Evolutionary conservation across 1,140 invertebrate genomes (phyloP).

Genomic region (Amyelois transitella): DNA sequence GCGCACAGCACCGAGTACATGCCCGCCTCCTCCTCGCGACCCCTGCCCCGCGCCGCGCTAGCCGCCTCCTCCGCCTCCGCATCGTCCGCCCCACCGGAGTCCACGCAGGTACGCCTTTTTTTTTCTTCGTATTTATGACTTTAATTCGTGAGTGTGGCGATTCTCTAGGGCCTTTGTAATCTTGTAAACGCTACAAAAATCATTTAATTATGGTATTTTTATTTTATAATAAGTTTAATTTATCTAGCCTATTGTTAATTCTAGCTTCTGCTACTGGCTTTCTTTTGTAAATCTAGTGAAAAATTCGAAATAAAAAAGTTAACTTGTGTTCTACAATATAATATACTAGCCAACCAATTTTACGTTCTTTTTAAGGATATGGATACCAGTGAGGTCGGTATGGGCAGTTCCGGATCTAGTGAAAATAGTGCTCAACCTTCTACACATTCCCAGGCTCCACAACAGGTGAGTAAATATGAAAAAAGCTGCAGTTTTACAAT

Average conservation of each 20-base stretch:
- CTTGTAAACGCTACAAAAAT: too few species aligned
- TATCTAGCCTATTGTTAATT: too few species aligned
- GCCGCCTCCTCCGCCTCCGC: constrained; percentile 57
- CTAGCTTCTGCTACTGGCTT: too few species aligned
- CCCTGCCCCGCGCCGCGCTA: constrained; percentile 64
- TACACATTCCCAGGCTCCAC: constrained; percentile 55
- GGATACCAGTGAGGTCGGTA: constrained; percentile 69
- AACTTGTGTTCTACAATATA: too few species aligned
- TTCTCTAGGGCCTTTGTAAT: too few species aligned
- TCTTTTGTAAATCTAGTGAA: too few species aligned
- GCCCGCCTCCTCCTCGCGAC: constrained; percentile 80
- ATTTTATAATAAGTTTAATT: too few species aligned
- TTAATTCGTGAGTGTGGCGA: too few species aligned
- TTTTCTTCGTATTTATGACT: too few species aligned
- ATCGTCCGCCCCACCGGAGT: constrained; percentile 58
- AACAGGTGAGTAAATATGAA: constrained; percentile 41
- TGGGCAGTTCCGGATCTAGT: constrained; percentile 55
- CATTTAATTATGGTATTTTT: too few species aligned
- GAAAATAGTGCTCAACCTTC: constrained; percentile 58
- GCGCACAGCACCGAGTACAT: constrained; percentile 81
- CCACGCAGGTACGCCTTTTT: constrained; percentile 48
- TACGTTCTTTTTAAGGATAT: constrained; percentile 54
- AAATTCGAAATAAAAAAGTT: too few species aligned
- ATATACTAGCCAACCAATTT: too few species aligned
- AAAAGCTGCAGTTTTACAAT: neutral